Evolutionary conservation across 2,113 vertebrate species (phyloP).

Genomic region (Atrichornis clamosus): DNA sequence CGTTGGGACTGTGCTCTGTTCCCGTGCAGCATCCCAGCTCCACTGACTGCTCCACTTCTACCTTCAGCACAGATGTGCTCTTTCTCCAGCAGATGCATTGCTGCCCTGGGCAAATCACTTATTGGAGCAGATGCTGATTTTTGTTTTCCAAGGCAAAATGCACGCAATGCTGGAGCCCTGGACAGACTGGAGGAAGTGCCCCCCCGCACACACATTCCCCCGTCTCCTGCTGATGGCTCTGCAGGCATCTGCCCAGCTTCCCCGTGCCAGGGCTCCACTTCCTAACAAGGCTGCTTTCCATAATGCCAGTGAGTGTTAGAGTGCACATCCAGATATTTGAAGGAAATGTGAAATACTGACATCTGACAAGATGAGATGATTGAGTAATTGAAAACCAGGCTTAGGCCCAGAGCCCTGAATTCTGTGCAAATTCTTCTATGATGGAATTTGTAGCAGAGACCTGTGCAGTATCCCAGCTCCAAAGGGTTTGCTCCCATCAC

Average conservation of each 20-base stretch:
- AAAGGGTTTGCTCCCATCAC: not conserved
- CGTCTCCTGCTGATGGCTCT: not conserved
- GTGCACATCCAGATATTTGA: not conserved
- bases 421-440: not conserved
- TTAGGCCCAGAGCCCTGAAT: not conserved
- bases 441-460: not conserved
- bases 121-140: not conserved
- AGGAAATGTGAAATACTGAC: not conserved
- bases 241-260: not conserved
- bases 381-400: not conserved
- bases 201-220: rapidly evolving
- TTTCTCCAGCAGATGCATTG: not conserved
- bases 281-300: not conserved
- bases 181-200: not conserved
- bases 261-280: not conserved
- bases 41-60: not conserved
- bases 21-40: not conserved
- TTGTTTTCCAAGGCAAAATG: not conserved
- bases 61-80: not conserved
- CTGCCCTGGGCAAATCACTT: not conserved
- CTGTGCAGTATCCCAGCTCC: not conserved
- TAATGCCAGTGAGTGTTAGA: rapidly evolving
- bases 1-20: not conserved
- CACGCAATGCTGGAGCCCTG: not conserved
- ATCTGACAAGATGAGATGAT: not conserved